Percentiles rank a stretch among this genome's conserved stretches.
Evolutionary conservation across 2,797 vertebrate species (phyloP).

Genomic region (Phaenicophaeus curvirostris): DNA sequence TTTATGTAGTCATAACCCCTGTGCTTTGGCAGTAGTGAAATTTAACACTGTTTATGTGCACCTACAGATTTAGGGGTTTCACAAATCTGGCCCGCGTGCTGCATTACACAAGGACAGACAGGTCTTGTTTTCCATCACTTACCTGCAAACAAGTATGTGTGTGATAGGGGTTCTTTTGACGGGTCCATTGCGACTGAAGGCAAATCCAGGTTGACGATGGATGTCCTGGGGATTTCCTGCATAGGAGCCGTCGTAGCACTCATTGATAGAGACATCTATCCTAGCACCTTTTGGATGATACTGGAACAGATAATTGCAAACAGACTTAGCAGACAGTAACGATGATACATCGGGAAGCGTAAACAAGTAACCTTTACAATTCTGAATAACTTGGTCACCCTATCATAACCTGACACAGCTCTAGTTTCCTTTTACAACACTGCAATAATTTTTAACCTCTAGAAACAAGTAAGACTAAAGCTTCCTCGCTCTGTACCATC

Average conservation of each 20-base stretch:
- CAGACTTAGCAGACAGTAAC: background rate
- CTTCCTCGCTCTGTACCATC: background rate
- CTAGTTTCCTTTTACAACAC: background rate
- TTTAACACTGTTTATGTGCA: background rate
- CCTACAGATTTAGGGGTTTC: background rate
- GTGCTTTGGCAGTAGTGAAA: background rate
- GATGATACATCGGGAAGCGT: background rate
- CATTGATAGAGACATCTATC: constrained; percentile 98
- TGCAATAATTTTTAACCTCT: background rate
- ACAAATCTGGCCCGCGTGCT: background rate
- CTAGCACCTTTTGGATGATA: constrained; percentile 98
- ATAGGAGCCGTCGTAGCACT: constrained; percentile 98
- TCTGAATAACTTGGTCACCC: background rate
- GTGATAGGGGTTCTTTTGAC: constrained; percentile 97
- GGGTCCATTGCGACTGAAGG: constrained; percentile 97
- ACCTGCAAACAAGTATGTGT: constrained; percentile 97
- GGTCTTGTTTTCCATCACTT: background rate
- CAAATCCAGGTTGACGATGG: constrained; percentile 97
- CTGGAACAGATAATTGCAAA: constrained; percentile 75
- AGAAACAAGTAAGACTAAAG: background rate
- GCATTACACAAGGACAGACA: accelerated
- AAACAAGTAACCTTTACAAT: background rate
- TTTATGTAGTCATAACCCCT: background rate
- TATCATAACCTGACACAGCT: background rate
- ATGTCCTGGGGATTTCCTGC: constrained; percentile 99